These are phyloP conservation scores for Mus minutoides DNA, from an alignment of 2,797 vertebrate genomes.

Conservation along the genomic window DNA sequence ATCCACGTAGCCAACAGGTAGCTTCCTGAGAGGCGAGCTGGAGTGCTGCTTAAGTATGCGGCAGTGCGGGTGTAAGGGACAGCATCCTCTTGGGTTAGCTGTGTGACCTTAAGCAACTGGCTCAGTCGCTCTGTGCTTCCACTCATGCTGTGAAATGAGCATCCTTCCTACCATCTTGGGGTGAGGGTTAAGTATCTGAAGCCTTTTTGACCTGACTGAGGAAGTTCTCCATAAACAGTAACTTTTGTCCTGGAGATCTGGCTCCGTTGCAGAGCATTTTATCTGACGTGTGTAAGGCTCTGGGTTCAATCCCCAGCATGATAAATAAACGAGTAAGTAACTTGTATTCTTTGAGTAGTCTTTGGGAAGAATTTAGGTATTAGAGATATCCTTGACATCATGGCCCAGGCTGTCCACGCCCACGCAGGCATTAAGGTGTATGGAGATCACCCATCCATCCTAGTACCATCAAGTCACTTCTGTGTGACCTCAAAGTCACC, in stretches of 20 bases:
- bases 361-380: not conserved
- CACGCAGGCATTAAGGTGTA: not conserved
- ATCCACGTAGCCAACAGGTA: not conserved
- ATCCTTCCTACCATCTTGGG: not conserved
- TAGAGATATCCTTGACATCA: not conserved
- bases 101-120: not conserved
- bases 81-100: not conserved
- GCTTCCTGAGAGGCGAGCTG: not conserved
- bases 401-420: not conserved
- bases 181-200: not conserved
- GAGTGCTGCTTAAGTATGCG: not conserved
- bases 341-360: not conserved
- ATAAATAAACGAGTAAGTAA: not conserved
- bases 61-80: fast-evolving
- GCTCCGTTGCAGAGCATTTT: not conserved
- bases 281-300: not conserved
- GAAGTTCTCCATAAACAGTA: not conserved
- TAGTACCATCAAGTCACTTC: not conserved
- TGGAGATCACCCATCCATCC: not conserved
- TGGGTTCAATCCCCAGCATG: not conserved
- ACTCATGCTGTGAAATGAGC: not conserved
- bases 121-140: not conserved
- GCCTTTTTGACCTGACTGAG: not conserved
- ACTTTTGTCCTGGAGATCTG: not conserved
- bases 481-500: not conserved